Percentiles rank a stretch among this genome's conserved stretches.
These are phyloP conservation scores for Lasioglossum vierecki DNA, from an alignment of 2,888 invertebrate genomes.

Conservation along the genomic window DNA sequence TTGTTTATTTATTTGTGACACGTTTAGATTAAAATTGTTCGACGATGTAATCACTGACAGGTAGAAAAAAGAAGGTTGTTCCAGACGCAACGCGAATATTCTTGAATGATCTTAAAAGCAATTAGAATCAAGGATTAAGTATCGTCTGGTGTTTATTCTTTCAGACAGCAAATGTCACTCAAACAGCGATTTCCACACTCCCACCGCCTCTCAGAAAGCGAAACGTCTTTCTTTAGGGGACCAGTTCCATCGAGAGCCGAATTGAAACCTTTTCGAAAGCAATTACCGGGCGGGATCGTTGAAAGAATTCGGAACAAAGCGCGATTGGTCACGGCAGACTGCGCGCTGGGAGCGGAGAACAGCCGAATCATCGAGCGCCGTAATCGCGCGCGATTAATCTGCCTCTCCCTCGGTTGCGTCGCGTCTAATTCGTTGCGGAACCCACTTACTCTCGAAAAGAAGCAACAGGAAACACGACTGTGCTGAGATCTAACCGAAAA, in stretches of 20 bases:
- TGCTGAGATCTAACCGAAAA: slow-evolving; percentile 18
- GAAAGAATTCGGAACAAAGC: slow-evolving; percentile 30
- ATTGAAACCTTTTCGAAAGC: slow-evolving; percentile 6
- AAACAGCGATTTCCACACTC: background rate
- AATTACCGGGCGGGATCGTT: slow-evolving; percentile 8
- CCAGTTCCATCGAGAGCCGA: background rate
- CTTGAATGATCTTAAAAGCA: background rate
- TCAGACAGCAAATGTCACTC: background rate
- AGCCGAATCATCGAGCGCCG: slow-evolving; percentile 9
- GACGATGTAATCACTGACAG: no score
- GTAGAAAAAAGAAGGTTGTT: no score
- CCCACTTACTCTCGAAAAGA: background rate
- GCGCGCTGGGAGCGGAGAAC: background rate
- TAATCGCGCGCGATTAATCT: slow-evolving; percentile 36
- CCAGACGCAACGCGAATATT: background rate
- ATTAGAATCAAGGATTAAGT: background rate
- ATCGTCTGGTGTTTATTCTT: background rate
- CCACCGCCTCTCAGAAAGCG: background rate
- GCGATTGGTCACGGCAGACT: slow-evolving; percentile 30
- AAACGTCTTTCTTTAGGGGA: background rate
- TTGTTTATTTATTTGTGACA: no score
- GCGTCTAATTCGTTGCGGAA: background rate
- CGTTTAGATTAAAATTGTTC: no score
- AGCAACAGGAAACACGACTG: background rate
- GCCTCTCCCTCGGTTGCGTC: background rate